These are phyloP conservation scores for Cyclina sinensis DNA, from an alignment of 1,140 invertebrate genomes.

Conservation along the genomic window DNA sequence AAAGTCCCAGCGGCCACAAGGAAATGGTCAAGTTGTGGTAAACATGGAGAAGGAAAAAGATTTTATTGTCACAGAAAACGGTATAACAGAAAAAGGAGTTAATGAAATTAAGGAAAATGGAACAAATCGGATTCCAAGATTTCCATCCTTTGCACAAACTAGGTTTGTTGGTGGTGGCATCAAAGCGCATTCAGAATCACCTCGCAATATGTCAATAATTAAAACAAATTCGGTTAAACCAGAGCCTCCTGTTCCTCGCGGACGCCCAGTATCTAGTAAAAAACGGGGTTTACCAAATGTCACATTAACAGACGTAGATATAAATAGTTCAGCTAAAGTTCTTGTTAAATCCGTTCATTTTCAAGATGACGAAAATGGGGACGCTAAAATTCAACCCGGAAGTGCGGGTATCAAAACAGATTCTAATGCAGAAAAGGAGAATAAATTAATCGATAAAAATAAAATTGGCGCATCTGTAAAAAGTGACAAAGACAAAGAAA, in stretches of 20 bases:
- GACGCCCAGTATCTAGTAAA: slow-evolving; percentile 47
- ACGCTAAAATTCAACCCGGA: background rate
- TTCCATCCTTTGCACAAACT: slow-evolving; percentile 11
- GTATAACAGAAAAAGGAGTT: background rate
- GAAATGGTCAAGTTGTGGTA: slow-evolving; percentile 17
- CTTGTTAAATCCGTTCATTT: slow-evolving; percentile 33
- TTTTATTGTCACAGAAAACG: background rate
- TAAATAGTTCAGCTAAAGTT: background rate
- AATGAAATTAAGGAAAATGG: background rate
- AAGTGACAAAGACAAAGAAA: too few species aligned
- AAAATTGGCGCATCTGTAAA: too few species aligned
- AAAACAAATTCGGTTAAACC: background rate
- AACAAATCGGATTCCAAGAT: background rate
- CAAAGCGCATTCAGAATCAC: background rate
- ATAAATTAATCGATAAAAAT: too few species aligned
- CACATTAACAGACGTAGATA: slow-evolving; percentile 24
- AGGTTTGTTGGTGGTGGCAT: background rate
- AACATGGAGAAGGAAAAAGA: background rate
- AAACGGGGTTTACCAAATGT: background rate
- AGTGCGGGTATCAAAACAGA: too few species aligned
- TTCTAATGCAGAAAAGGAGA: too few species aligned
- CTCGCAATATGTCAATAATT: background rate
- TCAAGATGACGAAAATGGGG: background rate
- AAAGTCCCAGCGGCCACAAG: background rate
- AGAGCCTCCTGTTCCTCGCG: background rate